Evolutionary conservation across 2,797 vertebrate species (phyloP).

Genomic region (Decapterus maruadsi): DNA sequence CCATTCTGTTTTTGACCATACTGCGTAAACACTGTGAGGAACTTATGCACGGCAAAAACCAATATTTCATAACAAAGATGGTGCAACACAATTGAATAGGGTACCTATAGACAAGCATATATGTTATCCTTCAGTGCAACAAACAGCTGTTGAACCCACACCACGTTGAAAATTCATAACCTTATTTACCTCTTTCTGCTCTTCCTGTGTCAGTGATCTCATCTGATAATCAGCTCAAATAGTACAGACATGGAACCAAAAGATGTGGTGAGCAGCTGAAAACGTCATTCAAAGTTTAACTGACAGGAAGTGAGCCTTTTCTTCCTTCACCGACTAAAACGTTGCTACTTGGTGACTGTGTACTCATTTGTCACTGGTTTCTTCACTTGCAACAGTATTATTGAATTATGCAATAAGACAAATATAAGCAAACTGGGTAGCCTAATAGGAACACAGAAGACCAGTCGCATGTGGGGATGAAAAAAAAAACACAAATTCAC

Average conservation of each 20-base stretch:
- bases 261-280: conserved; percentile 57
- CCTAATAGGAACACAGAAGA: conserved; percentile 20
- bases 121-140: background rate
- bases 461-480: conserved; percentile 18
- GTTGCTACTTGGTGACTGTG: conserved; percentile 14
- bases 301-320: conserved; percentile 67
- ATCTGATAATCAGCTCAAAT: conserved; percentile 54
- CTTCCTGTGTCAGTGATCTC: conserved; percentile 57
- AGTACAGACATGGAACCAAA: conserved; percentile 44
- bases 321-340: conserved; percentile 41
- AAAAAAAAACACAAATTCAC: background rate
- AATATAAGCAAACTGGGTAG: conserved; percentile 1
- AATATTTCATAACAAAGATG: conserved; percentile 24
- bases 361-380: background rate
- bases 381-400: background rate
- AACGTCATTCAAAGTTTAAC: conserved; percentile 58
- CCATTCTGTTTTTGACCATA: conserved; percentile 2
- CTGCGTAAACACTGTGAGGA: background rate
- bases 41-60: conserved; percentile 1
- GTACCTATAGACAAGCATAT: too few relatives aligned
- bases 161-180: background rate
- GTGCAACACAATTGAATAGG: conserved; percentile 12
- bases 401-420: background rate
- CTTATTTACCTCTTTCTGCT: conserved; percentile 17
- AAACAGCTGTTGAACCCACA: background rate